Base-by-base conservation (phyloP, 2,113 vertebrate genomes). In the Ceyx cyanopectus region DNA sequence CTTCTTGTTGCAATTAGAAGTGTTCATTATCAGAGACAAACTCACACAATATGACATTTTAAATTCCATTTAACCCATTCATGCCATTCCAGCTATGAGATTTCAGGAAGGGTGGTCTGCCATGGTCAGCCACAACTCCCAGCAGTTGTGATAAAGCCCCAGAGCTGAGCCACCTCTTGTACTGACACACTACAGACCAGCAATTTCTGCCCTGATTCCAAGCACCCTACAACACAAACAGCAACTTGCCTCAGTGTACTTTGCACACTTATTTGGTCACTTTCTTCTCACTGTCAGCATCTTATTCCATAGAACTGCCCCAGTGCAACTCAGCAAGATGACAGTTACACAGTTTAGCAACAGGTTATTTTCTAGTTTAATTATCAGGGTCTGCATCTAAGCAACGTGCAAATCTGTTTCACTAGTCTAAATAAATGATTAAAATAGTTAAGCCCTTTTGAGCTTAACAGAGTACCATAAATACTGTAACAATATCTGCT, bases 121-220 rank as follows among this genome's bases (percentile, higher is more conserved):
- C 5, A 6, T 8, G 11, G 15, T 53, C 48, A 62, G 23, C 29
- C 2, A 9, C 30, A 79, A 32, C 4, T 21, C 6, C 0, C 10
- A 58, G 13, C 1, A 54, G 17, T n/a, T 41, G 58, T 2, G 9
- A 23, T 9, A 65, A 48, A 65, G 63, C 2, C 1, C 34, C 1
- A 68, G 18, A 4, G 8, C n/a, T 68, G 34, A 81, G n/a, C 34
- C 48, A 54, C 18, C 17, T 51, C 29, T 4, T 19, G 11, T 41
- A 43, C 48, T 20, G 23, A 61, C 62, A 34, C 16, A 14, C 29
- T 32, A 32, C 6, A 57, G 10, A 74, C 20, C 14, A 85, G 23
- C 24, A 62, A 19, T 32, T 75, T 63, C 37, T 29, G 68, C 56
- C 7, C 30, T 45, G 67, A 23, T 30, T 74, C 67, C 40, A 43